These are phyloP conservation scores for Micrasema longulum DNA, from an alignment of 1,140 invertebrate species.

Conservation along the genomic window DNA sequence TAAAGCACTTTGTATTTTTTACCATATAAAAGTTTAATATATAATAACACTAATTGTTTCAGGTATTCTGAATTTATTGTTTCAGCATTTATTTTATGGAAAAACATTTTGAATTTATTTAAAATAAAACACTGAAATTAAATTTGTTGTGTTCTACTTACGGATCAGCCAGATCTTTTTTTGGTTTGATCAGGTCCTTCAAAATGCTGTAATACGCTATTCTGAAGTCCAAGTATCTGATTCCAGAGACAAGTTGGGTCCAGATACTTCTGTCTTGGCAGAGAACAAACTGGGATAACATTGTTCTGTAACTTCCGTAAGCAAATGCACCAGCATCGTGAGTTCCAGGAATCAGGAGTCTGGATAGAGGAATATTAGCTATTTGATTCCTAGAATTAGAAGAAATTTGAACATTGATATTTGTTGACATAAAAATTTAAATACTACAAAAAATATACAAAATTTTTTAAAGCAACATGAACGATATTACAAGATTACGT, in stretches of 20 bases:
- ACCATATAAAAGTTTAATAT: too few relatives aligned
- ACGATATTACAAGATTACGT: too few relatives aligned
- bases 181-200: background rate
- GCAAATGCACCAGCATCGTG: conserved; percentile 66
- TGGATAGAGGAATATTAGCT: conserved; percentile 61
- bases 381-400: conserved; percentile 60
- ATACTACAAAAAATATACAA: too few relatives aligned
- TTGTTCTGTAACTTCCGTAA: conserved; percentile 59
- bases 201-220: conserved; percentile 58
- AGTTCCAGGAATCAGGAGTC: conserved; percentile 60
- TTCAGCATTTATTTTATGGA: too few relatives aligned
- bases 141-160: background rate
- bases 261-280: conserved; percentile 83
- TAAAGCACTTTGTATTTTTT: too few relatives aligned
- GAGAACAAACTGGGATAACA: conserved; percentile 62
- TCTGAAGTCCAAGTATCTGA: conserved; percentile 84
- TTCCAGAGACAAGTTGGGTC: conserved; percentile 83
- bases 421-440: too few relatives aligned
- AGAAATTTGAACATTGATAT: too few relatives aligned
- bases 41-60: too few relatives aligned
- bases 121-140: too few relatives aligned
- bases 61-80: too few relatives aligned
- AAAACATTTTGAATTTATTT: too few relatives aligned
- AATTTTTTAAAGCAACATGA: too few relatives aligned
- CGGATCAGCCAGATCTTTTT: conserved; percentile 5